These are phyloP conservation scores for Nysson spinosus DNA, from an alignment of 2,888 invertebrate genomes.

Conservation along the genomic window DNA sequence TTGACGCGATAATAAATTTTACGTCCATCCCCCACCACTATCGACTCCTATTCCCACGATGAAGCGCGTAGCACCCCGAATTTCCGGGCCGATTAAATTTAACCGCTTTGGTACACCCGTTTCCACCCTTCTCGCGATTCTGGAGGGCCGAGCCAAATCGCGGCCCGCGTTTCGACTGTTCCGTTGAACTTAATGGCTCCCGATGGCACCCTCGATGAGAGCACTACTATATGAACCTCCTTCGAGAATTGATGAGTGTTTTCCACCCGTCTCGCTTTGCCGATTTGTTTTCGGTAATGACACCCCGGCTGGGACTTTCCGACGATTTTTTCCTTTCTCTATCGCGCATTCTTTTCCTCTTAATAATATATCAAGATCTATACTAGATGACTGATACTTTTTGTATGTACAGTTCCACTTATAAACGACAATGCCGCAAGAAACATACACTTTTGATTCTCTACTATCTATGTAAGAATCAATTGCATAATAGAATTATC, in stretches of 20 bases:
- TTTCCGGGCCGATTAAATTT: slow-evolving; percentile 63
- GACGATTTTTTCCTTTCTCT: too few relatives aligned
- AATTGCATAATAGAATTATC: too few relatives aligned
- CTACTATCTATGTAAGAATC: too few relatives aligned
- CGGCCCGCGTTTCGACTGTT: slow-evolving; percentile 34
- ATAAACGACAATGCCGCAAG: too few relatives aligned
- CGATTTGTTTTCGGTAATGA: slow-evolving; percentile 35
- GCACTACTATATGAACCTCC: slow-evolving; percentile 33
- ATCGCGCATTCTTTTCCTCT: too few relatives aligned
- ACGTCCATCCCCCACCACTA: slow-evolving; percentile 34
- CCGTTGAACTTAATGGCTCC: slow-evolving; percentile 44
- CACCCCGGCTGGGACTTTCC: not conserved
- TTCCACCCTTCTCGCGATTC: slow-evolving; percentile 3
- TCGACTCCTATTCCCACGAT: slow-evolving; percentile 40
- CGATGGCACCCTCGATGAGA: slow-evolving; percentile 44
- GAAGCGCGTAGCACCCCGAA: slow-evolving; percentile 44
- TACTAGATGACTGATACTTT: too few relatives aligned
- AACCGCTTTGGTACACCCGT: slow-evolving; percentile 51
- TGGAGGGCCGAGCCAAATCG: slow-evolving; percentile 32
- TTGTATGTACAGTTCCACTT: too few relatives aligned
- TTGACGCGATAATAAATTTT: slow-evolving; percentile 72
- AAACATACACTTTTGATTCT: too few relatives aligned
- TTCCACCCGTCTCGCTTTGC: slow-evolving; percentile 10
- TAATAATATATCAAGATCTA: too few relatives aligned
- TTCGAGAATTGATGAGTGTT: slow-evolving; percentile 52